Conservation (phyloP, 2,888 invertebrate species). For the Drosophila vallismaia region DNA sequence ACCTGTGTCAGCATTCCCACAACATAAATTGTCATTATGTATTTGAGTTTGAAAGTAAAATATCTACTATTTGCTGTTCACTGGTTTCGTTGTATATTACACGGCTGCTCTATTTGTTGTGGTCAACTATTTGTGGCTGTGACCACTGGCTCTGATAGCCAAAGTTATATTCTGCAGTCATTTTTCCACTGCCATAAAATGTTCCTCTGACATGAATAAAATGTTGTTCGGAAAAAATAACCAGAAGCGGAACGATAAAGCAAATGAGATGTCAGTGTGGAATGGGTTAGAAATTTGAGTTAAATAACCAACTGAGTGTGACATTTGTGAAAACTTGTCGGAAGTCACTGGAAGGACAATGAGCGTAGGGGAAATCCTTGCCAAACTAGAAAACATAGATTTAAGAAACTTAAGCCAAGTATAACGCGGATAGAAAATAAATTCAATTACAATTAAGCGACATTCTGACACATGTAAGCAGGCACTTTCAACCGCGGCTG, state of each 20-base stretch:
- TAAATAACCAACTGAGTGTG: constrained; percentile 24
- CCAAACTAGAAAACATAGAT: not conserved
- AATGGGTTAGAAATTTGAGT: constrained; percentile 32
- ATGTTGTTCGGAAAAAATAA: not conserved
- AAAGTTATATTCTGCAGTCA: constrained; percentile 33
- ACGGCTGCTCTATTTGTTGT: constrained; percentile 23
- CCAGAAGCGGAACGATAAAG: constrained; percentile 9
- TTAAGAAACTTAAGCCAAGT: constrained; percentile 2
- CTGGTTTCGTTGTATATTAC: constrained; percentile 38
- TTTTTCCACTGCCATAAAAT: constrained; percentile 28
- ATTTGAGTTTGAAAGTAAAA: constrained; percentile 18
- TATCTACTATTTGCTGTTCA: constrained; percentile 42
- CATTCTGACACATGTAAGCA: constrained; percentile 44
- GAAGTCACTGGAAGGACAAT: constrained; percentile 2
- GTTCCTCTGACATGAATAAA: constrained; percentile 34
- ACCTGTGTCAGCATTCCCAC: constrained; percentile 11
- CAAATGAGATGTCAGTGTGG: constrained; percentile 20
- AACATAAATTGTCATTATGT: constrained; percentile 27
- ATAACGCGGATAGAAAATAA: constrained; percentile 12
- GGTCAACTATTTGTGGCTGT: constrained; percentile 38
- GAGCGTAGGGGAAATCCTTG: not conserved
- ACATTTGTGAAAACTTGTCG: constrained; percentile 4
- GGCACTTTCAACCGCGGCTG: constrained; percentile 15
- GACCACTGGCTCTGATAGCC: constrained; percentile 17
- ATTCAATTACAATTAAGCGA: constrained; percentile 43